Percentiles rank a stretch among this genome's conserved stretches.
Evolutionary conservation across 2,113 vertebrate species (phyloP).

Genomic region (Craseonycteris thonglongyai): DNA sequence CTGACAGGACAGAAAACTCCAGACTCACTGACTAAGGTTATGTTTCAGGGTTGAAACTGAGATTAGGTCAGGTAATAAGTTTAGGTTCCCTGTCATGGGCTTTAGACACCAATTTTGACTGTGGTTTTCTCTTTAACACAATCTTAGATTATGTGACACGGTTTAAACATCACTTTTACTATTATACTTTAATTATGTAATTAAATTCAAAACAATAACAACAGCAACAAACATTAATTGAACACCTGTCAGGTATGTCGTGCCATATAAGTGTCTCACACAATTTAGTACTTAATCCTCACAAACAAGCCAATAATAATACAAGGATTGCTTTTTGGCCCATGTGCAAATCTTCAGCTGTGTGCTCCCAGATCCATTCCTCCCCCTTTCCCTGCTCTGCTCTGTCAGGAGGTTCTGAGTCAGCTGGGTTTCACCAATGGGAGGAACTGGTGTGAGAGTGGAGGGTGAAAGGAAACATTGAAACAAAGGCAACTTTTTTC

Average conservation of each 20-base stretch:
- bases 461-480: background rate
- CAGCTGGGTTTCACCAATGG: background rate
- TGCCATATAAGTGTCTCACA: background rate
- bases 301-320: background rate
- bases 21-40: background rate
- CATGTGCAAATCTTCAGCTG: background rate
- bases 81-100: background rate
- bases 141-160: background rate
- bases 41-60: background rate
- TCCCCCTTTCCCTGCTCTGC: background rate
- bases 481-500: background rate
- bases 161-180: background rate
- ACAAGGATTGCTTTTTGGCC: background rate
- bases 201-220: background rate
- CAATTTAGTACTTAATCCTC: background rate
- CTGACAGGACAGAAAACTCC: background rate
- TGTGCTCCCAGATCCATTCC: background rate
- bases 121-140: background rate
- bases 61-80: background rate
- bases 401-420: fast-evolving
- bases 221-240: background rate
- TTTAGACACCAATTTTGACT: background rate
- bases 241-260: background rate
- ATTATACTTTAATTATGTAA: background rate
- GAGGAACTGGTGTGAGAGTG: background rate